Evolutionary conservation across 2,888 invertebrate genomes (phyloP).

Genomic region (Idaea straminata): DNA sequence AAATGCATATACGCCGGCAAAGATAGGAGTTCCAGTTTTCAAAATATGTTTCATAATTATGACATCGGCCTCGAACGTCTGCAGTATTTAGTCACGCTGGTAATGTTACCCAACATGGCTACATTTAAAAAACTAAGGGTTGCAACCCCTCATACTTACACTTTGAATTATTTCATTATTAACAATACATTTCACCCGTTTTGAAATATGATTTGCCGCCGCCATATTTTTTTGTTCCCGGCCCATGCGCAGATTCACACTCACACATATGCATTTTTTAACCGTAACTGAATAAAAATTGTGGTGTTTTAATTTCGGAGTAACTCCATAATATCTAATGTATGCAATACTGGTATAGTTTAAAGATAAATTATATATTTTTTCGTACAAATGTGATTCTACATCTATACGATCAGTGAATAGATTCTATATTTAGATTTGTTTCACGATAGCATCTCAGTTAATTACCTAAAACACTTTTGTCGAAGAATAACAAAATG

Average conservation of each 20-base stretch:
- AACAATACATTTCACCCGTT: constrained; percentile 78
- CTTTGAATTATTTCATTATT: constrained; percentile 76
- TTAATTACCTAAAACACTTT: background rate
- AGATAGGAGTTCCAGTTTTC: background rate
- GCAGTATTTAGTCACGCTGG: constrained; percentile 57
- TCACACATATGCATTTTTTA: constrained; percentile 33
- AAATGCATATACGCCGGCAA: background rate
- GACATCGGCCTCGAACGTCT: background rate
- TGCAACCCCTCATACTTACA: constrained; percentile 50
- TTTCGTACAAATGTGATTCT: background rate
- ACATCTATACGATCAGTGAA: background rate
- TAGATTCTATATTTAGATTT: background rate
- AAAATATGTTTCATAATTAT: background rate
- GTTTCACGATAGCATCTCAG: background rate
- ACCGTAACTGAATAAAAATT: constrained; percentile 52
- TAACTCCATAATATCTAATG: constrained; percentile 44
- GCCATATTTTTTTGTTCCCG: constrained; percentile 64
- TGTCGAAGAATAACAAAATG: background rate
- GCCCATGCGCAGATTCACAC: constrained; percentile 43
- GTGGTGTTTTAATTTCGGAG: constrained; percentile 33
- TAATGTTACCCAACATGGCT: constrained; percentile 71
- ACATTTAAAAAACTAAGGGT: constrained; percentile 43
- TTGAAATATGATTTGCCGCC: constrained; percentile 77
- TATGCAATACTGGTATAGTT: constrained; percentile 30
- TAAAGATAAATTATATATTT: constrained; percentile 1